phyloP scores from a whole-genome alignment of 2,113 vertebrate genomes.

The Numenius arquata region DNA sequence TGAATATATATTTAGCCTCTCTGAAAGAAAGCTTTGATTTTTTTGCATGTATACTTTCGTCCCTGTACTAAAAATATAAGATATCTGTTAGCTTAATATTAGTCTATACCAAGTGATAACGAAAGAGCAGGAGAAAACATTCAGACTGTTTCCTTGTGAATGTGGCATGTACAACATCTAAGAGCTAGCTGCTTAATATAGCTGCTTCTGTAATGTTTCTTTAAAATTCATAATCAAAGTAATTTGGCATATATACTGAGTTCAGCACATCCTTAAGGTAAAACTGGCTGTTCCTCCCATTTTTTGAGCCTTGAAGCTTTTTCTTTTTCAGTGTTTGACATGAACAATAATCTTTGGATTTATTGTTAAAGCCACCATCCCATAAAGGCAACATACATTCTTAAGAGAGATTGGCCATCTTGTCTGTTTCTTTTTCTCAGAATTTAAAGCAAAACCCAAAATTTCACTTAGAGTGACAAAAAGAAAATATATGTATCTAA shows the following conservation, averaged over 20 bases:
- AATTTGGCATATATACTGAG: neutral
- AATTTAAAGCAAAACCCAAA: neutral
- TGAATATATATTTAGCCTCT: neutral
- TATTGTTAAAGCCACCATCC: neutral
- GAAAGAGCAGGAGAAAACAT: neutral
- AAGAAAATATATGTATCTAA: neutral
- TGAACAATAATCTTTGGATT: neutral
- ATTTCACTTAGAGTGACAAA: neutral
- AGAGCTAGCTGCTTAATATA: neutral
- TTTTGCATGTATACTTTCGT: neutral
- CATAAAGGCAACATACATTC: neutral
- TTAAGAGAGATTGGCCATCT: neutral
- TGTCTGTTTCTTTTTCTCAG: neutral
- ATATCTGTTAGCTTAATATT: neutral
- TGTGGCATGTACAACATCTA: neutral
- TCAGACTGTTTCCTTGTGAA: neutral
- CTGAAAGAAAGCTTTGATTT: neutral
- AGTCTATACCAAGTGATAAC: neutral
- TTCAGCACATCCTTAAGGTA: neutral
- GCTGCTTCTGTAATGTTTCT: neutral
- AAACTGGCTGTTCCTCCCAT: neutral
- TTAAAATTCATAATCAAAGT: neutral
- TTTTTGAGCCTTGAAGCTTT: neutral
- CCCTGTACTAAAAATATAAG: neutral
- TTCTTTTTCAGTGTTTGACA: neutral